Conservation (phyloP, 2,797 vertebrate genomes). For the Peromyscus eremicus region DNA sequence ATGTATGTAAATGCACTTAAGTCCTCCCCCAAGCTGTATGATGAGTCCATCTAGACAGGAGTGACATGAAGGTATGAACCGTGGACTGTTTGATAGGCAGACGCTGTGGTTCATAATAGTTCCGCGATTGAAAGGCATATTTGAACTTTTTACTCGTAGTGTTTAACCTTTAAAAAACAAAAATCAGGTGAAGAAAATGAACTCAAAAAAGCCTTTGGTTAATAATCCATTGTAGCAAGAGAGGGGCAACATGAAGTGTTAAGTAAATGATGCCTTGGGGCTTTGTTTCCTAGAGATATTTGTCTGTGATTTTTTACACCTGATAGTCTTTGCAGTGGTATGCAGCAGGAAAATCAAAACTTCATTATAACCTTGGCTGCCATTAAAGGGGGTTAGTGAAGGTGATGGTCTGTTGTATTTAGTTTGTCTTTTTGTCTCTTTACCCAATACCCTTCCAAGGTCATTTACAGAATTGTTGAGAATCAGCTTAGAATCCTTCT, state of each 20-base stretch:
- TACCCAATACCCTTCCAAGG: slow-evolving; percentile 40
- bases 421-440: not conserved
- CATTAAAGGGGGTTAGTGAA: slow-evolving; percentile 1
- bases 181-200: slow-evolving; percentile 76
- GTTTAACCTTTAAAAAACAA: slow-evolving; percentile 82
- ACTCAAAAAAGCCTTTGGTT: slow-evolving; percentile 49
- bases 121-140: slow-evolving; percentile 81
- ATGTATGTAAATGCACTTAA: slow-evolving; percentile 90
- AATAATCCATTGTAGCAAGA: not conserved
- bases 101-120: slow-evolving; percentile 80
- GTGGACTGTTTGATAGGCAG: slow-evolving; percentile 82
- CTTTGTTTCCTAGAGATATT: slow-evolving; percentile 63
- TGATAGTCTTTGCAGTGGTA: slow-evolving; percentile 50
- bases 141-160: slow-evolving; percentile 86
- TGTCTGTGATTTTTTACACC: slow-evolving; percentile 68
- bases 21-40: slow-evolving; percentile 87
- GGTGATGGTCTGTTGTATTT: not conserved
- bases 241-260: slow-evolving; percentile 65
- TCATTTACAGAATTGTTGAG: slow-evolving; percentile 71
- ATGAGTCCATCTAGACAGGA: slow-evolving; percentile 86
- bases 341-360: slow-evolving; percentile 57
- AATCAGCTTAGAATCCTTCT: slow-evolving; percentile 78
- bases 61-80: slow-evolving; percentile 81
- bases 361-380: slow-evolving; percentile 74
- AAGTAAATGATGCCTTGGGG: slow-evolving; percentile 57